These are phyloP conservation scores for Pyrrhura leucotis DNA, from an alignment of 2,797 vertebrate genomes.

Conservation along the genomic window DNA sequence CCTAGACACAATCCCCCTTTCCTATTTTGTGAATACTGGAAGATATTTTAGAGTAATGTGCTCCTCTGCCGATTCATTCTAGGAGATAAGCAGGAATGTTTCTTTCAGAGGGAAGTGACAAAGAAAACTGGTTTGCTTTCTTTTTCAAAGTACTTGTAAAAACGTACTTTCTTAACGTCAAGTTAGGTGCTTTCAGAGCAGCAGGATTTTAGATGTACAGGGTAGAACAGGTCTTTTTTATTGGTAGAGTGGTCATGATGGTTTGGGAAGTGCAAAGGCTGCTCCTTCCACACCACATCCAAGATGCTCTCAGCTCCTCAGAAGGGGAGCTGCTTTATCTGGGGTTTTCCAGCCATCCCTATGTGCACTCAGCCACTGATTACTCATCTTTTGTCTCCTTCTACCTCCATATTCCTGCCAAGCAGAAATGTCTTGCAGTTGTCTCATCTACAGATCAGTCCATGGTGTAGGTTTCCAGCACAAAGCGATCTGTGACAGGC, in stretches of 20 bases:
- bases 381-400: neutral
- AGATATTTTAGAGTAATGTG: neutral
- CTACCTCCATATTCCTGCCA: conserved; percentile 1
- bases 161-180: neutral
- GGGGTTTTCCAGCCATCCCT: neutral
- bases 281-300: neutral
- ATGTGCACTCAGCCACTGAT: neutral
- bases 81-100: neutral
- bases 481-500: conserved; percentile 46
- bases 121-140: neutral
- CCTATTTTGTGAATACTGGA: neutral
- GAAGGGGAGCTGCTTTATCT: neutral
- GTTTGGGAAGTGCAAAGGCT: neutral
- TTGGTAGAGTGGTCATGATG: neutral
- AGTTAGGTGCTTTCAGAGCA: neutral
- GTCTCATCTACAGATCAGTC: conserved; percentile 41
- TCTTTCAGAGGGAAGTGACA: neutral
- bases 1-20: neutral
- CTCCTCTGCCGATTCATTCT: neutral
- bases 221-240: neutral
- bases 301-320: neutral
- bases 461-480: conserved; percentile 26
- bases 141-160: neutral
- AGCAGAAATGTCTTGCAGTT: conserved; percentile 31
- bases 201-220: neutral